Evolutionary conservation across 2,888 invertebrate species (phyloP).

Genomic region (Eupithecia subumbrata): DNA sequence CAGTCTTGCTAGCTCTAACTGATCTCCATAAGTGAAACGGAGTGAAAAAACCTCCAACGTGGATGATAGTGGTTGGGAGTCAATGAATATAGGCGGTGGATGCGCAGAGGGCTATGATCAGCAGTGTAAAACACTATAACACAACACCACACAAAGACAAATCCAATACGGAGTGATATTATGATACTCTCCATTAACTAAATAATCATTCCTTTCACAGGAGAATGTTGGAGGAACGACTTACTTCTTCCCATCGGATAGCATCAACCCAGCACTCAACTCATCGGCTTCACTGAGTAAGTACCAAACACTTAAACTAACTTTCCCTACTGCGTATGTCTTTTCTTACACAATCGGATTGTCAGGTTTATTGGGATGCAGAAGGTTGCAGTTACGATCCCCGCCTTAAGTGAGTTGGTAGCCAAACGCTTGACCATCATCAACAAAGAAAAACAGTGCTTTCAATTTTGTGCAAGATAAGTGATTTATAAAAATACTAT

Average conservation of each 20-base stretch:
- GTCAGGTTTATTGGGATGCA: not conserved
- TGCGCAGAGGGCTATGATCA: not conserved
- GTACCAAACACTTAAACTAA: slow-evolving; percentile 16
- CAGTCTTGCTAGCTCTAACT: no score
- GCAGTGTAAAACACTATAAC: not conserved
- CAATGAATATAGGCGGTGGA: not conserved
- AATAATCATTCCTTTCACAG: slow-evolving; percentile 65
- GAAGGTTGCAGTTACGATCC: not conserved
- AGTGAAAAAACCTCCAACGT: not conserved
- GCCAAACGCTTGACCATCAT: no score
- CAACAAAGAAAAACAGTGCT: no score
- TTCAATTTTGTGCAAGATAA: no score
- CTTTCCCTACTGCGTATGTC: not conserved
- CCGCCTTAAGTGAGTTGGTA: no score
- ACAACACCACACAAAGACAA: not conserved
- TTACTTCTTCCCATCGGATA: slow-evolving; percentile 91
- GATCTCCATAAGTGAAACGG: no score
- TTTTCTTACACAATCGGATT: not conserved
- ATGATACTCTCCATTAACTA: not conserved
- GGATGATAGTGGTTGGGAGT: not conserved
- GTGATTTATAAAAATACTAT: no score
- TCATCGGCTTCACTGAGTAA: slow-evolving; percentile 71
- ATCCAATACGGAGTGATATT: not conserved
- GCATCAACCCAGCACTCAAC: slow-evolving; percentile 71
- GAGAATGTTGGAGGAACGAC: slow-evolving; percentile 97